Base-by-base conservation (phyloP, 2,113 vertebrate species). In the Hippocampus zosterae region DNA sequence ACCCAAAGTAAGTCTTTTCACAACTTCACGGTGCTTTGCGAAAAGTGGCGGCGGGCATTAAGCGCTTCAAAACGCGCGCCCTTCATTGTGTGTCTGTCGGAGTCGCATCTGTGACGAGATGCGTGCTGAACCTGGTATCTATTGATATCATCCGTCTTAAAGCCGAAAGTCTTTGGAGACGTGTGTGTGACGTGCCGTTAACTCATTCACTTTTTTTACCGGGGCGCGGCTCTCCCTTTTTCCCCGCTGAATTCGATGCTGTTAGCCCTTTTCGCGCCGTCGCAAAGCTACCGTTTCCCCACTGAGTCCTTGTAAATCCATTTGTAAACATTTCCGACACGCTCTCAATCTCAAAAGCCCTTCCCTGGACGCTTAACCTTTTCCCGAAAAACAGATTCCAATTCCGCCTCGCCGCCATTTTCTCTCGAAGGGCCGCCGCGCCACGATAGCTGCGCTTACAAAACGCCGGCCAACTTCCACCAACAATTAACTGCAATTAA, bases 1-100 rank as follows among this genome's bases (percentile, higher is more conserved):
- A 99, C 79, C 88, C 90, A 50, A 98, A 97, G 97, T 99, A 79
- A 96, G 96, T n/a, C n/a, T n/a, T n/a, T n/a, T n/a, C n/a, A n/a
- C n/a, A n/a, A n/a, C 33, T 33, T 33, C 33, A 33, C 33, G 29
- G 3, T 33, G 29, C 29, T 33, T 33, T 33, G 29, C 2, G n/a
- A n/a, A 33, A 33, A 33, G 33, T 6, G 33, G 33, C 33, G 33
- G 33, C 33, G 33, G 33, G 5, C 6, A 33, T 33, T 5, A 33
- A 33, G 3, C 29, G 2, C 3, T 33, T 33, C 29, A 4, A 33
- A 33, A 3, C 29, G 3, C 3, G 2, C 29, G 3, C 3, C 29
- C 29, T 33, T 33, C 29, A 33, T 4, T 33, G 29, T n/a, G 29
- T 1, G 27, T 29, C 29, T 33, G 29, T 33, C 29, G 3, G 29